Evolutionary conservation across 2,113 vertebrate genomes (phyloP).

Genomic region (Dicrurus megarhynchus): DNA sequence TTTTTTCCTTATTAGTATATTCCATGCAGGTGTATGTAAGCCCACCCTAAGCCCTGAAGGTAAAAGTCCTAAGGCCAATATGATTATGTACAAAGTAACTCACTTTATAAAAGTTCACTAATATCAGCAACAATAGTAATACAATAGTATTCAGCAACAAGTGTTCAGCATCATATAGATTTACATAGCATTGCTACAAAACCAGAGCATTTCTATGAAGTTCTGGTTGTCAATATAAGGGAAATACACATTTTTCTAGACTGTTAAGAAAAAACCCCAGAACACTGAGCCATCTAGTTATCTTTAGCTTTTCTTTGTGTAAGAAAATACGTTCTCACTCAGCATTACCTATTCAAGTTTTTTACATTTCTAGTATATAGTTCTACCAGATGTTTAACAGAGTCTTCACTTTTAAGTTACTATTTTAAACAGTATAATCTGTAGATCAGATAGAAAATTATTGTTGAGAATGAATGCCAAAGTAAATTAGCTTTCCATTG

Average conservation of each 20-base stretch:
- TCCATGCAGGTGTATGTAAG: background rate
- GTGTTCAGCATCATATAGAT: background rate
- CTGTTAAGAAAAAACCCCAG: background rate
- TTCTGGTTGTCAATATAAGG: background rate
- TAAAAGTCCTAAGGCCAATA: background rate
- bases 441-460: background rate
- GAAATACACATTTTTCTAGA: background rate
- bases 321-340: background rate
- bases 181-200: background rate
- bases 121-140: background rate
- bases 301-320: background rate
- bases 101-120: conserved; percentile 37
- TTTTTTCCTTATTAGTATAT: background rate
- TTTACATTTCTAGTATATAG: background rate
- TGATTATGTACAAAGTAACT: background rate
- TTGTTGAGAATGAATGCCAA: background rate
- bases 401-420: background rate
- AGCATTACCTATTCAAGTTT: background rate
- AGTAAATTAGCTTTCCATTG: background rate
- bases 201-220: background rate
- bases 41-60: background rate
- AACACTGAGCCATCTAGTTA: background rate
- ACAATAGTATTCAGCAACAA: background rate
- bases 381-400: background rate
- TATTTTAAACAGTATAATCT: background rate